phyloP scores from a whole-genome alignment of 2,113 vertebrate genomes.

The Nothocercus julius region DNA sequence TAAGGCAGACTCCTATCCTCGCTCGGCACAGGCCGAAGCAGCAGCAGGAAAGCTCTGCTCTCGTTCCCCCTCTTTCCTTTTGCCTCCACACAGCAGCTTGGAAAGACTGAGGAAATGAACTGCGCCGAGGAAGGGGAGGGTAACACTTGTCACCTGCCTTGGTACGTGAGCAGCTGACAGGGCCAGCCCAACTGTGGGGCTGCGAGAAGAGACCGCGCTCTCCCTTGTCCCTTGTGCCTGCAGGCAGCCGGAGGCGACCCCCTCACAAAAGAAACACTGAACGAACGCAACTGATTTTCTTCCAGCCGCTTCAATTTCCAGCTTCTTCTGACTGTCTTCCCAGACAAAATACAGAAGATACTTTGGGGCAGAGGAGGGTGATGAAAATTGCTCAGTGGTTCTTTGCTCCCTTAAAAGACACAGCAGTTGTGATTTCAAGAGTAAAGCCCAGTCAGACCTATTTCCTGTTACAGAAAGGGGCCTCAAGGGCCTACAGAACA shows the following conservation, averaged over 20 bases:
- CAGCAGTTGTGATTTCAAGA: neutral
- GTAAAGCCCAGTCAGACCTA: neutral
- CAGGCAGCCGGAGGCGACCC: neutral
- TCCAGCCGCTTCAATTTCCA: neutral
- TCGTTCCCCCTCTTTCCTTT: neutral
- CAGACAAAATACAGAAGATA: neutral
- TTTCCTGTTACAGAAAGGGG: neutral
- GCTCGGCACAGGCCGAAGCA: neutral
- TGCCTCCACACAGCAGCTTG: neutral
- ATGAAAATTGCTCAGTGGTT: neutral
- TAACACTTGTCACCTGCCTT: neutral
- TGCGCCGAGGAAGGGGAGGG: neutral
- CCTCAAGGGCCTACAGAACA: neutral
- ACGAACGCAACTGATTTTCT: neutral
- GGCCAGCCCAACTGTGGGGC: neutral
- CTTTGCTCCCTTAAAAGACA: neutral
- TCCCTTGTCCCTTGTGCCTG: neutral
- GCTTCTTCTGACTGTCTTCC: neutral
- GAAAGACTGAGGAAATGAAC: neutral
- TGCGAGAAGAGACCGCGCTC: neutral
- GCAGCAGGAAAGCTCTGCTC: neutral
- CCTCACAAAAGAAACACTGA: fast-evolving
- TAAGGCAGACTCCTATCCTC: neutral
- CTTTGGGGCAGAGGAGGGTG: neutral
- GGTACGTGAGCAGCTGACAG: neutral